Evolutionary conservation across 2,888 invertebrate genomes (phyloP), one percentile per base, ranked within the genome.

Genomic region (Eristalis arbustorum): DNA sequence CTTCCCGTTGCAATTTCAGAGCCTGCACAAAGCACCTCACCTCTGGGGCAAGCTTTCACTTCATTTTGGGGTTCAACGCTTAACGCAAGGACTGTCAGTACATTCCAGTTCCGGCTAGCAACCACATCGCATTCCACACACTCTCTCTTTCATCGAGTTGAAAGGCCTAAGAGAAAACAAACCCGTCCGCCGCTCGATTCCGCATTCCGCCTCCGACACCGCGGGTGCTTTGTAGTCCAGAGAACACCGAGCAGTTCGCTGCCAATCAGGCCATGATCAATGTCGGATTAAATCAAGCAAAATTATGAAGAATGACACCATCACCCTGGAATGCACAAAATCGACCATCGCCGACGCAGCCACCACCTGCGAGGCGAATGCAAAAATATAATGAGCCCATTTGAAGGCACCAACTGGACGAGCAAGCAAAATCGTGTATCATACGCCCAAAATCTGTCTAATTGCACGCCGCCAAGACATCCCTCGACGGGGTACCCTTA

Each of bases 401-500:
- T 59, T 59, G 14, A n/a, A 59, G 25, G 8, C 59, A 13, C 25
- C 18, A 59, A 59, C 23, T 25, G 25, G 18, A 18, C 8, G n/a
- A 25, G 11, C 22, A 59, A 59, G 23, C 14, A 28, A 62, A 62
- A 68, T n/a, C 63, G 18, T 77, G 57, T 71, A 61, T 61, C 66
- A 37, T 66, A 56, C 61, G 37, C 25, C 72, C 62, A 72, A 73
- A 31, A 73, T 67, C 72, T 42, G 61, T 14, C 79, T 79, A 62
- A 79, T 79, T 73, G 56, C 72, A 72, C 31, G 61, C 18, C 72
- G n/a, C n/a, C 34, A 73, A 72, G 49, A 72, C 71, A 72, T 59
- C 59, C 66, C 31, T 57, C 25, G 64, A 77, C 31, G 31, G 25
- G 25, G n/a, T 63, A 56, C 73, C 31, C 40, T 68, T 28, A 23